Evolutionary conservation across 2,113 vertebrate species (phyloP).

Genomic region (Sakesphorus luctuosus): DNA sequence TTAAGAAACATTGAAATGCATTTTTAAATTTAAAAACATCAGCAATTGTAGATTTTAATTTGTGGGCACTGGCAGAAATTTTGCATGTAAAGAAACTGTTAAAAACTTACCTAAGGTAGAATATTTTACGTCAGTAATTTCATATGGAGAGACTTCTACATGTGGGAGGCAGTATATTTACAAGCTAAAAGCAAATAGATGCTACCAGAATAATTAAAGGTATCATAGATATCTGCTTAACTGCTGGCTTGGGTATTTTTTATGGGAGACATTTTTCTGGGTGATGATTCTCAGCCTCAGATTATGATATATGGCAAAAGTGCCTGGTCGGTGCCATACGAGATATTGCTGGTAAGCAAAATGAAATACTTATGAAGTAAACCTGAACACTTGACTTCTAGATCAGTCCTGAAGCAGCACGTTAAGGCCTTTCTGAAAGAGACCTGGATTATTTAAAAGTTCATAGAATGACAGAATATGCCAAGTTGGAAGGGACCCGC

Average conservation of each 20-base stretch:
- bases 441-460: neutral
- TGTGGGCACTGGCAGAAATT: neutral
- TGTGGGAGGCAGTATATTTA: neutral
- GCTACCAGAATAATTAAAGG: neutral
- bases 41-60: neutral
- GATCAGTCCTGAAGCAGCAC: neutral
- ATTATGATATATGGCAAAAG: neutral
- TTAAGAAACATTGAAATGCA: neutral
- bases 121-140: neutral
- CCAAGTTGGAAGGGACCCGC: neutral
- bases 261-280: neutral
- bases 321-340: rapidly evolving
- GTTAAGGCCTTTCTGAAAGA: neutral
- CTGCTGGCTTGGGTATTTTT: neutral
- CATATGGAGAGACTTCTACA: rapidly evolving
- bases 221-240: neutral
- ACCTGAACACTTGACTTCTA: neutral
- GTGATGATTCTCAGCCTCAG: neutral
- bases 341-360: neutral
- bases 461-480: neutral
- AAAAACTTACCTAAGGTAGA: neutral
- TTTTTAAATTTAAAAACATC: neutral
- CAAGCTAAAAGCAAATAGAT: neutral
- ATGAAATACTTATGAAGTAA: neutral
- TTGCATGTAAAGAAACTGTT: neutral